Percentiles rank a stretch among this genome's conserved stretches.
Conservation (phyloP, 2,888 invertebrate species). For the Shargacucullia verbasci region DNA sequence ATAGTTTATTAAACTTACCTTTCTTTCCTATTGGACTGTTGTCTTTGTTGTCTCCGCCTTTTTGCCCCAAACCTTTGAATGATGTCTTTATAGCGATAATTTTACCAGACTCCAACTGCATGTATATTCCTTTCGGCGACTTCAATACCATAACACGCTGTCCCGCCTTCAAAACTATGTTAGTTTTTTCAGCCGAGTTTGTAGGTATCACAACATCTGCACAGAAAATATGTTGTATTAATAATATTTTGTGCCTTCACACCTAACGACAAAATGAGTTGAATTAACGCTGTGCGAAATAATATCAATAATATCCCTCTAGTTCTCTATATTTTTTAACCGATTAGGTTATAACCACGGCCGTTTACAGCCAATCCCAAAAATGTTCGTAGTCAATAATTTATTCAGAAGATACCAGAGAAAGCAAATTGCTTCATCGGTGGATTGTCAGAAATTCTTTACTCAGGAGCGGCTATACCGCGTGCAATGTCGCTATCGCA, state of each 20-base stretch:
- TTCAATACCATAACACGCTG: slow-evolving; percentile 98
- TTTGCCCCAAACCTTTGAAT: slow-evolving; percentile 90
- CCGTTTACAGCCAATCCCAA: no score
- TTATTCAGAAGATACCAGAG: no score
- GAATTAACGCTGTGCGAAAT: no score
- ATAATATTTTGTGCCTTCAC: not conserved
- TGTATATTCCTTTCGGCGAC: slow-evolving; percentile 98
- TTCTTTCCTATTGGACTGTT: slow-evolving; percentile 80
- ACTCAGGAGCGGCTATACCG: no score
- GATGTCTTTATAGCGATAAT: slow-evolving; percentile 97
- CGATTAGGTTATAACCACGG: no score
- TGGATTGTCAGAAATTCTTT: no score
- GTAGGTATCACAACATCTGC: slow-evolving; percentile 97
- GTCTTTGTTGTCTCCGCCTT: slow-evolving; percentile 77
- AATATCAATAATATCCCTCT: no score
- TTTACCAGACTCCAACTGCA: slow-evolving; percentile 97
- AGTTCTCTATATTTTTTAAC: no score
- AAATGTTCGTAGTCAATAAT: no score
- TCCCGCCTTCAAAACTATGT: slow-evolving; percentile 97
- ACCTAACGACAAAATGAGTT: no score
- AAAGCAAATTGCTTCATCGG: no score
- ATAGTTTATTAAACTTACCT: slow-evolving; percentile 63
- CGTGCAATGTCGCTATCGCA: no score
- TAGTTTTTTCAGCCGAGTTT: slow-evolving; percentile 96
- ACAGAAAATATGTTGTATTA: slow-evolving; percentile 32